Base-by-base conservation (phyloP, 1,140 invertebrate species). In the Meloidogyne floridensis region DNA sequence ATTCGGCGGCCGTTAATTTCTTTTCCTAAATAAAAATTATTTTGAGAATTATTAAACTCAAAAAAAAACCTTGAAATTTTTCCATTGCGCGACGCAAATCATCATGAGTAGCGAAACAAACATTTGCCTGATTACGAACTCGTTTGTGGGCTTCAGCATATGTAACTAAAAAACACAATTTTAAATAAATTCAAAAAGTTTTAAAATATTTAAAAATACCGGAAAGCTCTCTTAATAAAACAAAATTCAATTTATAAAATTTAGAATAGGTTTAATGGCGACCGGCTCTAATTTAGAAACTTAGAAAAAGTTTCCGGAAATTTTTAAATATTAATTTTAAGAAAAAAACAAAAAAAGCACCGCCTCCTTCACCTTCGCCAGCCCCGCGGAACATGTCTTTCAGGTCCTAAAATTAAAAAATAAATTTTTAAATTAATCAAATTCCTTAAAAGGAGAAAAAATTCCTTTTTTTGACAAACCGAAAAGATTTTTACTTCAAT, bases 121-220 rank as follows among this genome's bases (percentile, higher is more conserved):
- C 95, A 87, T 97, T 98, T 96, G 96, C 97, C 93, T 98, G 96
- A 93, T 98, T 98, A 86, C 94, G 93, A 75, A 94, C 93, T 88
- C 96, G 94, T 90, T 98, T 97, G 90, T 98, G 97, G n/a, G 97
- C 97, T 93, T 99, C 96, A 85, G 97, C 97, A 91, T 98, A 99
- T 65, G 96, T 98, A 4, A 98, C 97, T 77, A 10, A 54, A 54
- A 54, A 54, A 54, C 2, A 54, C 10, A 3, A 54, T 10, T 54
- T 54, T 54, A 10, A 54, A 4, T 15, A 15, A 59, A 59, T 47
- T 47, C 47, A 47, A 8, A 47, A 47, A 47, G 7, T 47, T 6
- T 59, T 59, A 3, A 59, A 59, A 15, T 59, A 59, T 59, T 59
- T 15, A 15, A 59, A 32, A 32, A 13, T 59, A 15, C 11, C 11